Evolutionary conservation across 2,113 vertebrate genomes (phyloP).

Genomic region (Scartelaos histophorus): DNA sequence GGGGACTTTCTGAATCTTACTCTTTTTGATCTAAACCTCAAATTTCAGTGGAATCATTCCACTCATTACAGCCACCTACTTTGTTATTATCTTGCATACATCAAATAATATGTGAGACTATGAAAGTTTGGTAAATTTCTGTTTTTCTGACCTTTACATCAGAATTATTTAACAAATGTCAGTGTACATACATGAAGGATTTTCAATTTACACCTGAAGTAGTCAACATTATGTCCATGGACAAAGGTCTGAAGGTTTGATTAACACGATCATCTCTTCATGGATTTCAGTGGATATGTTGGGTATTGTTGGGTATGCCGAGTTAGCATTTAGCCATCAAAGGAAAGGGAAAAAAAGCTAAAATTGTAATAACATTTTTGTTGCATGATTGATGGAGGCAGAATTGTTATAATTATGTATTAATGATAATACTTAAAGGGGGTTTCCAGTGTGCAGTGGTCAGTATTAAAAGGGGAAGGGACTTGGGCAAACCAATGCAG

Average conservation of each 20-base stretch:
- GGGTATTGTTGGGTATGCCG: too few relatives aligned
- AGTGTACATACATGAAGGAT: conserved; percentile 63
- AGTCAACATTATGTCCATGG: not conserved
- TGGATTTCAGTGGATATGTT: too few relatives aligned
- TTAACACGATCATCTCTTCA: too few relatives aligned
- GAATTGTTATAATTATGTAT: not conserved
- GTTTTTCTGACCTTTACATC: conserved; percentile 78
- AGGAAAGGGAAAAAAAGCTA: too few relatives aligned
- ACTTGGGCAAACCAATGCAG: not conserved
- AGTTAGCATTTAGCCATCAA: too few relatives aligned
- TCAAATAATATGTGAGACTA: conserved; percentile 44
- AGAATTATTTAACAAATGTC: conserved; percentile 75
- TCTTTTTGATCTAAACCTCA: conserved; percentile 41
- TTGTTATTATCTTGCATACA: not conserved
- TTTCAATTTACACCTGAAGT: not conserved
- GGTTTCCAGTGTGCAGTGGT: not conserved
- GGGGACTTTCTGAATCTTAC: conserved; percentile 64
- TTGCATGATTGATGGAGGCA: not conserved
- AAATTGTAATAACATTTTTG: too few relatives aligned
- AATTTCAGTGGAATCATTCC: conserved; percentile 8
- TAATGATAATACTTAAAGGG: not conserved
- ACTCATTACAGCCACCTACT: conserved; percentile 5
- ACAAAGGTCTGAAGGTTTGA: too few relatives aligned
- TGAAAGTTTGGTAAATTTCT: conserved; percentile 55
- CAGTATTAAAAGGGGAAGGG: not conserved